phyloP scores from a whole-genome alignment of 1,140 invertebrate genomes.

The Contarinia nasturtii region DNA sequence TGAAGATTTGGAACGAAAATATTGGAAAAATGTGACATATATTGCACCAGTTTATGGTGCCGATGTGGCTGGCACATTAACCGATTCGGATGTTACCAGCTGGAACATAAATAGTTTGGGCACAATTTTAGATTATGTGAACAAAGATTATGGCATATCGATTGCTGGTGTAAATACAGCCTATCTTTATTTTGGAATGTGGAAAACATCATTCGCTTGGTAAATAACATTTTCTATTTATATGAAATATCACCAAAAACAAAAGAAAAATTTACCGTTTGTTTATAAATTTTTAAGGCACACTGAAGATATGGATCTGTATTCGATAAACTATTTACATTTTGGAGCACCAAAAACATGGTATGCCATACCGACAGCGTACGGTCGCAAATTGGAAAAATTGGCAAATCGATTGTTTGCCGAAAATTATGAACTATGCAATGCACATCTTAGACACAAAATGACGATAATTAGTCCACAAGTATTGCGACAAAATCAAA shows the following conservation, averaged over 20 bases:
- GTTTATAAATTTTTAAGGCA: too few relatives aligned
- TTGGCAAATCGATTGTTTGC: conserved; percentile 85
- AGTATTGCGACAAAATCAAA: conserved; percentile 80
- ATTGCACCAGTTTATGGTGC: conserved; percentile 88
- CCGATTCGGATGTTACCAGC: conserved; percentile 48
- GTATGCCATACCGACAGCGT: conserved; percentile 91
- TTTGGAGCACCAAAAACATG: conserved; percentile 85
- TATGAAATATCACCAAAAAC: too few relatives aligned
- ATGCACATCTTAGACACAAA: conserved; percentile 94
- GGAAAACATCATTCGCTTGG: conserved; percentile 99
- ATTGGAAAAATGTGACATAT: conserved; percentile 93
- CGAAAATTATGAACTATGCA: conserved; percentile 65
- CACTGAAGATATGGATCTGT: conserved; percentile 98
- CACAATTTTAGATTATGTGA: conserved; percentile 86
- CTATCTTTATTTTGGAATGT: conserved; percentile 99
- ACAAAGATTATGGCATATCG: conserved; percentile 87
- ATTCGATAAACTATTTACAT: conserved; percentile 97
- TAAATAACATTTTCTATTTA: too few relatives aligned
- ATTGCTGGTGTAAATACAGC: conserved; percentile 98
- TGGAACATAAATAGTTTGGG: conserved; percentile 88
- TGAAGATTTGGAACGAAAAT: conserved; percentile 92
- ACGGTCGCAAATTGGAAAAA: conserved; percentile 80
- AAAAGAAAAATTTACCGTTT: too few relatives aligned
- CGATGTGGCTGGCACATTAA: conserved; percentile 91
- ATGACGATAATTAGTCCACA: conserved; percentile 93